phyloP scores from a whole-genome alignment of 2,113 vertebrate genomes.

The Lepidiolamprologus cunningtoni region DNA sequence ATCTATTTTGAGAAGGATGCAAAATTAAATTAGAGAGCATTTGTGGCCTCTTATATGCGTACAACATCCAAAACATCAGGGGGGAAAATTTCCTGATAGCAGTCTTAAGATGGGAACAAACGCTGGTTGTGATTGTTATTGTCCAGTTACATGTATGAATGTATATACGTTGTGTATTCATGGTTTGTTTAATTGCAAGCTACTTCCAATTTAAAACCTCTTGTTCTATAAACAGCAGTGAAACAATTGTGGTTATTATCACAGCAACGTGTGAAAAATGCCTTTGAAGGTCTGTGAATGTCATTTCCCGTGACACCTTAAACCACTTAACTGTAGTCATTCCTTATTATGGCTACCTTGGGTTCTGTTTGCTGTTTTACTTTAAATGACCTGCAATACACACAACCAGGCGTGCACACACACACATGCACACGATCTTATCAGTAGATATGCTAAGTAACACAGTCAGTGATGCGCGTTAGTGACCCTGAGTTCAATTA shows the following conservation, averaged over 20 bases:
- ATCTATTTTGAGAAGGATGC: not conserved
- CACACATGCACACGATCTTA: slow-evolving; percentile 17
- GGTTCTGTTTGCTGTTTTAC: slow-evolving; percentile 16
- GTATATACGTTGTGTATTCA: not conserved
- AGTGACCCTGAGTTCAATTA: slow-evolving; percentile 52
- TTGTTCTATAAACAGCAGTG: not conserved
- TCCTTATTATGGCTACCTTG: not conserved
- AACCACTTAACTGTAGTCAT: not conserved
- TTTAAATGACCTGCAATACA: slow-evolving; percentile 18
- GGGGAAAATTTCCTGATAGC: not conserved
- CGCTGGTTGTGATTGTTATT: not conserved
- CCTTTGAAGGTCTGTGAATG: not conserved
- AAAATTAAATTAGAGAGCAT: not conserved
- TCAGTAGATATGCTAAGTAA: slow-evolving; percentile 48
- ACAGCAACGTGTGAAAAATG: not conserved
- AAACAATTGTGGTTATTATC: not conserved
- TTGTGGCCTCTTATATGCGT: not conserved
- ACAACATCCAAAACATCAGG: not conserved
- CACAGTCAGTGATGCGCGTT: slow-evolving; percentile 34
- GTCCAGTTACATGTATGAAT: not conserved
- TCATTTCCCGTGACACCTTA: not conserved
- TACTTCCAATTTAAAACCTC: not conserved
- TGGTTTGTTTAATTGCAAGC: not conserved
- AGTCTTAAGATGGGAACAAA: not conserved
- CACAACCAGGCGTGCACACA: not conserved